These are phyloP conservation scores for Crematogaster levior DNA, from an alignment of 2,888 invertebrate species.

Conservation along the genomic window DNA sequence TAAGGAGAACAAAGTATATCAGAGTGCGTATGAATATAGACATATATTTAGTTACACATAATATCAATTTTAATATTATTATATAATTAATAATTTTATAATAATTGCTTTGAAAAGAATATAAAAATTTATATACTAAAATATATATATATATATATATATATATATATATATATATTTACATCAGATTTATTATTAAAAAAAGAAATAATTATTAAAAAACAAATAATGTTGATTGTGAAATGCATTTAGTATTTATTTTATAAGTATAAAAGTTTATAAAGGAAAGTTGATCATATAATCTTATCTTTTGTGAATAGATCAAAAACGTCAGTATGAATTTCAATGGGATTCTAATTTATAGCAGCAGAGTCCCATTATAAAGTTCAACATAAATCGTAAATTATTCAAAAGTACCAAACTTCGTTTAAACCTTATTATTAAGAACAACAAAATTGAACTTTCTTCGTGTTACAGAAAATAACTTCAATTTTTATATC, in stretches of 20 bases:
- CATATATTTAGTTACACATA: not conserved
- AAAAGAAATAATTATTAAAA: too few species aligned
- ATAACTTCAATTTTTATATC: not conserved
- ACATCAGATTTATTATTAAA: not conserved
- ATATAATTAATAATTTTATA: not conserved
- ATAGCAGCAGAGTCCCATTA: not conserved
- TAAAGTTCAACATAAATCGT: not conserved
- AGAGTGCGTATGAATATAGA: not conserved
- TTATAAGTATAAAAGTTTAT: not conserved
- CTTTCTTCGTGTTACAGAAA: not conserved
- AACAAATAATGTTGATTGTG: not conserved
- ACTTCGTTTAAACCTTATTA: not conserved
- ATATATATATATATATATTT: not conserved
- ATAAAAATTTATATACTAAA: not conserved
- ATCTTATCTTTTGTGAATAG: not conserved
- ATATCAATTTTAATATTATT: slow-evolving; percentile 8
- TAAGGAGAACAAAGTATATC: not conserved
- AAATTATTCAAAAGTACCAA: not conserved
- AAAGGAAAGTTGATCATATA: not conserved
- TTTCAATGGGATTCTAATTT: slow-evolving; percentile 7
- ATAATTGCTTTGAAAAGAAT: not conserved
- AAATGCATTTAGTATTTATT: not conserved
- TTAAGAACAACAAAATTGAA: not conserved
- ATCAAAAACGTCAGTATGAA: not conserved
- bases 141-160: too few species aligned